Base-by-base conservation (phyloP, 2,113 vertebrate species). In the Petrocephalus zakoni region DNA sequence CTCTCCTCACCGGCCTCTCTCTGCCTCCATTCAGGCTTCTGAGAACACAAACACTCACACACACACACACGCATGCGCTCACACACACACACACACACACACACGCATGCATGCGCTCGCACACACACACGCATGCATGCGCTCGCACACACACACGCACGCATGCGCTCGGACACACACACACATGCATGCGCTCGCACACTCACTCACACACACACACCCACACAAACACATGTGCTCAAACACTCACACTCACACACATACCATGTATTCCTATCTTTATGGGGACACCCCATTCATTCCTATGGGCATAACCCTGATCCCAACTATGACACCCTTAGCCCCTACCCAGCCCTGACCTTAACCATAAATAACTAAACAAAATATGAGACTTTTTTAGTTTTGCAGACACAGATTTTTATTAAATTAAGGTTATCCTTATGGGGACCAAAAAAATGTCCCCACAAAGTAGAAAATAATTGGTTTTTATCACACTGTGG, bases 41-140 rank as follows among this genome's bases (percentile, higher is more conserved):
- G 37, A 49, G 42, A 88, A 88, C 68, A 88, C 5, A 88, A 22
- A 81, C n/a, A 42, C 64, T 55, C 64, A 88, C 87, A 81, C 47
- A 88, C 61, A 88, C 49, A 88, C 64, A 53, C 61, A 52, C 49
- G 55, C 68, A 82, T 25, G 52, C 72, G 75, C 86, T 46, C 53
- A 47, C 46, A 52, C 61, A 78, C 46, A 72, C 34, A 51, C 53
- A 87, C 53, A 64, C 53, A 64, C 86, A 87, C 53, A 87, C 53
- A 87, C 86, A 87, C 47, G n/a, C n/a, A n/a, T n/a, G n/a, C 34
- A 87, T 34, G 64, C 55, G 68, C 58, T 68, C 55, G 68, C 37
- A 72, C 87, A 87, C 1, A 83, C n/a, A 34, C 49, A 64, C 37
- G 21, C 49, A 64, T 29, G 37, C n/a, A n/a, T n/a, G n/a, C n/a